Base-by-base conservation (phyloP, 2,888 invertebrate species). In the Auanema sp. region DNA sequence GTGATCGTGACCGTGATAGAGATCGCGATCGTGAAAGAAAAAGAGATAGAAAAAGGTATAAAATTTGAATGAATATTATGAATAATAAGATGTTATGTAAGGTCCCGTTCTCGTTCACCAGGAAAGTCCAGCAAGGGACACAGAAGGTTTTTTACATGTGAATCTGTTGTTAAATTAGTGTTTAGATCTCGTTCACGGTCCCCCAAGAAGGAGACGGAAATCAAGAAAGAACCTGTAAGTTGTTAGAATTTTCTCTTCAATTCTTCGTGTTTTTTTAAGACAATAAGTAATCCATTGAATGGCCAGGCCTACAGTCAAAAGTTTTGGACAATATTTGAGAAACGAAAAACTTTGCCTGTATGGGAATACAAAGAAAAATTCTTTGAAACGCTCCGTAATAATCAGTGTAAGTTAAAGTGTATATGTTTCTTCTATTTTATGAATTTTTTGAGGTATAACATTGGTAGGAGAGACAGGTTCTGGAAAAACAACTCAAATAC, bases 391-490 rank as follows among this genome's bases (percentile, higher is more conserved):
- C 87, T 99, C n/a, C 90, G 90, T 70, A 91, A 91, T 60, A 91
- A 96, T 85, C 97, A 97, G 83, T 72, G 71, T 66, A 18, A 24
- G 58, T 43, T 12, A 3, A 47, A 47, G 5, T 47, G 3, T 47
- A 3, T 5, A 47, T 47, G 47, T 47, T 10, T 47, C 47, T 47
- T 47, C 47, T 18, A 21, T 44, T 23, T 6, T 44, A 4, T 24
- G 8, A 1, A 58, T 44, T n/a, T 4, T 51, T 54, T 14, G n/a
- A 65, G 65, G 78, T 58, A 78, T 83, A 66, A 78, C 77, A 1
- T 87, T 98, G 0, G 98, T 99, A 3, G 98, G 98, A 77, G 98
- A 99, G 85, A 98, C 96, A 0, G 98, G 98, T n/a, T 96, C 95
- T 1, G 98, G 98, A 0, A 99, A 99, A 87, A 98, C 98, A 0